phyloP scores from a whole-genome alignment of 2,113 vertebrate species.

The Parotia lawesii region DNA sequence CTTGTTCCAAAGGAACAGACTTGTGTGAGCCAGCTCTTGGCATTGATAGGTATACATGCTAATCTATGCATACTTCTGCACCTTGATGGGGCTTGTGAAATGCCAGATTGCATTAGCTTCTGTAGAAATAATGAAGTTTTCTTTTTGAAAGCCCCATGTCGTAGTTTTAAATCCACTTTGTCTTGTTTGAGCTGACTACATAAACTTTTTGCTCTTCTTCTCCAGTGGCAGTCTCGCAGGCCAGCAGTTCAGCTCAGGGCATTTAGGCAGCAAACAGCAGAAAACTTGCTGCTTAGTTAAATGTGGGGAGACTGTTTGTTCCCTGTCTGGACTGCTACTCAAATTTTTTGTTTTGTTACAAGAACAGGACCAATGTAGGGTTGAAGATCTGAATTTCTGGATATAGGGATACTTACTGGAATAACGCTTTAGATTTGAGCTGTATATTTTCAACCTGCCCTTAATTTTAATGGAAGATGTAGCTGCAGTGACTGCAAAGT shows the following conservation, averaged over 20 bases:
- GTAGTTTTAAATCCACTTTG: not conserved
- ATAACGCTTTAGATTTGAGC: not conserved
- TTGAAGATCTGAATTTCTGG: not conserved
- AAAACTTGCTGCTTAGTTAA: not conserved
- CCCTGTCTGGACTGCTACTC: not conserved
- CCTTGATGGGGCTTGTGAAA: not conserved
- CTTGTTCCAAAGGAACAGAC: not conserved
- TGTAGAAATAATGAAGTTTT: not conserved
- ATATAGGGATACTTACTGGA: not conserved
- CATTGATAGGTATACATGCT: not conserved
- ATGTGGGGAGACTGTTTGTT: not conserved
- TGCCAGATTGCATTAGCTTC: not conserved
- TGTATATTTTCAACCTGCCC: not conserved
- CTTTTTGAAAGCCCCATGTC: not conserved
- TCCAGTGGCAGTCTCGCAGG: fast-evolving
- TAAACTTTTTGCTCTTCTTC: not conserved
- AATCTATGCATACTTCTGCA: not conserved
- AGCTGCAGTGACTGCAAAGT: not conserved
- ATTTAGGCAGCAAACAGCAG: not conserved
- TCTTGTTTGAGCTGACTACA: not conserved
- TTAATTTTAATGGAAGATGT: not conserved
- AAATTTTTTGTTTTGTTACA: not conserved
- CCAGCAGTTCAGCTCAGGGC: not conserved
- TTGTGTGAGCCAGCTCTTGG: not conserved
- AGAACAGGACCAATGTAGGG: not conserved